Base-by-base conservation (phyloP, 2,888 invertebrate genomes). In the Yponomeuta sedellus region DNA sequence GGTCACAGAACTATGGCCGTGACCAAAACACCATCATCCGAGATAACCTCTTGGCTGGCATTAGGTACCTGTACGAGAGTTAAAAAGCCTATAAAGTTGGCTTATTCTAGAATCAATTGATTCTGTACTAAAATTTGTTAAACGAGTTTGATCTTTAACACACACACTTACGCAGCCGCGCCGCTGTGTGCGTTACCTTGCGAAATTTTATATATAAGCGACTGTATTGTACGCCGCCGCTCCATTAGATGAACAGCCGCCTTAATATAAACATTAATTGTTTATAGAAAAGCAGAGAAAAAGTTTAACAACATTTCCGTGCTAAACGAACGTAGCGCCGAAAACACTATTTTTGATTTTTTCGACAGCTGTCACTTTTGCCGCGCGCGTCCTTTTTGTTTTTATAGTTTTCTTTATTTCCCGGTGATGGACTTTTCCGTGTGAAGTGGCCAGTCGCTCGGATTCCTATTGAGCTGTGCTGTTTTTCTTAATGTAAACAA, bases 201-300 rank as follows among this genome's bases (percentile, higher is more conserved):
- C 75, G 70, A 77, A 77, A 74, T 74, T 77, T 74, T 71, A 77
- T 77, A 77, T 75, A 77, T 19, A 57, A 77, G 71, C 69, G 57
- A 66, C 65, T 61, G 66, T 66, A 65, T 68, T 64, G 34, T 34
- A 39, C 65, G 62, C 67, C 65, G 68, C 65, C 70, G 70, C 69
- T 68, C 65, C 70, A 73, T 76, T 76, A 75, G 72, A 75, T 67
- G 67, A 16, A 63, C 61, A 64, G 67, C 40, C 61, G 61, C 68
- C 67, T 72, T 59, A 16, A 52, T 52, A 52, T 52, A 52, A 52
- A 52, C 16, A 52, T 52, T 52, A 52, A 52, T 52, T 52, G 16
- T 52, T 52, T 52, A 52, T 52, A 52, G 65, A 66, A 66, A 19
- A 64, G 66, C 67, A 65, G 19, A 52, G 59, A 59, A 22, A 52